phyloP scores from a whole-genome alignment of 1,140 invertebrate species.

The Arion vulgaris region DNA sequence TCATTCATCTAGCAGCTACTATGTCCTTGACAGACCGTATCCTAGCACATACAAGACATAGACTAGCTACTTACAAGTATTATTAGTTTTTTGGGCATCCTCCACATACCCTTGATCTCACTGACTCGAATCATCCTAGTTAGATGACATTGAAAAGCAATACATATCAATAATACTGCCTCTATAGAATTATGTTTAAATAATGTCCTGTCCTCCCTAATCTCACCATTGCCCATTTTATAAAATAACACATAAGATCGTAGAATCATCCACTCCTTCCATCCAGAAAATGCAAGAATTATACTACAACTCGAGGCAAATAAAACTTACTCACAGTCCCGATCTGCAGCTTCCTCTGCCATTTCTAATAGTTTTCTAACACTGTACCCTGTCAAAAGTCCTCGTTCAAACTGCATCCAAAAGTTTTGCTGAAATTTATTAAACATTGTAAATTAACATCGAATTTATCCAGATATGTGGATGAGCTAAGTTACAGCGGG shows the following conservation, averaged over 20 bases:
- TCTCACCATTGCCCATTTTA: no score
- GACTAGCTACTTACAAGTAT: slow-evolving; percentile 56
- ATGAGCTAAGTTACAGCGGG: no score
- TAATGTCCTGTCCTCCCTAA: no score
- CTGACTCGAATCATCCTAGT: slow-evolving; percentile 62
- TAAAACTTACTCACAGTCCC: slow-evolving; percentile 57
- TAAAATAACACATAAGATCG: no score
- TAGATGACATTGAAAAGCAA: neutral
- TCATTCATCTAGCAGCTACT: no score
- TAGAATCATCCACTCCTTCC: no score
- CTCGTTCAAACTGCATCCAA: slow-evolving; percentile 71
- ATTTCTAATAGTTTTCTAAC: slow-evolving; percentile 63
- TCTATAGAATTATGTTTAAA: no score
- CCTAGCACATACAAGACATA: no score
- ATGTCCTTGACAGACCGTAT: no score
- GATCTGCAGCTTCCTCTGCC: slow-evolving; percentile 64
- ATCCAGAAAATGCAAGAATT: no score
- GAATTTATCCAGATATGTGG: no score
- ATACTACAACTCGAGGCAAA: neutral
- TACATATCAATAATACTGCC: no score
- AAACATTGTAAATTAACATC: slow-evolving; percentile 12
- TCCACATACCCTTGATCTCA: slow-evolving; percentile 65
- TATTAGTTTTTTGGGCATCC: slow-evolving; percentile 50
- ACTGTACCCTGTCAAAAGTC: slow-evolving; percentile 67
- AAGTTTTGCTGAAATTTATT: slow-evolving; percentile 64